Conservation (phyloP, 2,888 invertebrate genomes). For the Eremobia ochroleuca region DNA sequence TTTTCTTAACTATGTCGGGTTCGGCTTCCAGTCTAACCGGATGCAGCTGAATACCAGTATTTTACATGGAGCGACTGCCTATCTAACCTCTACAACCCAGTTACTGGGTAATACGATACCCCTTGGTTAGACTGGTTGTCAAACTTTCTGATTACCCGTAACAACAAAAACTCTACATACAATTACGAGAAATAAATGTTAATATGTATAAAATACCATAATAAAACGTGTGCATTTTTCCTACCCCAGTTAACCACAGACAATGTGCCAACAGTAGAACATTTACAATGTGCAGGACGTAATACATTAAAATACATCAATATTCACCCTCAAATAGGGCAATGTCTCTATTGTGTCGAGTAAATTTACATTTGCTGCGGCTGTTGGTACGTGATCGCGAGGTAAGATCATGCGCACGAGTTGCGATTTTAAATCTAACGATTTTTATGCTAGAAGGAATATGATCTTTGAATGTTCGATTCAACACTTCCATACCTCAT, state of each 20-base stretch:
- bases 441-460: not conserved
- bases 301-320: constrained; percentile 64
- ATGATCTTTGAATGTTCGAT: not conserved
- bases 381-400: constrained; percentile 51
- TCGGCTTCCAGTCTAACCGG: too few species aligned
- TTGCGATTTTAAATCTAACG: constrained; percentile 14
- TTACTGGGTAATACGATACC: too few species aligned
- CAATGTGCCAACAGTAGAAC: constrained; percentile 30
- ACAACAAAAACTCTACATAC: too few species aligned
- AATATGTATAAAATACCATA: not conserved
- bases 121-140: too few species aligned
- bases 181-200: not conserved
- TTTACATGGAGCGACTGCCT: too few species aligned
- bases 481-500: too few species aligned
- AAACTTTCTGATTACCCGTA: too few species aligned
- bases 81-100: too few species aligned
- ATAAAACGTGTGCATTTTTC: not conserved
- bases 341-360: constrained; percentile 65
- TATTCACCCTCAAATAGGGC: constrained; percentile 68
- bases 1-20: too few species aligned
- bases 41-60: too few species aligned
- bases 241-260: not conserved
- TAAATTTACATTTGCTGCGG: constrained; percentile 61
- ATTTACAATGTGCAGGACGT: constrained; percentile 46
- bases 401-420: constrained; percentile 26